Conservation (phyloP, 2,888 invertebrate species). For the Noctua comes region DNA sequence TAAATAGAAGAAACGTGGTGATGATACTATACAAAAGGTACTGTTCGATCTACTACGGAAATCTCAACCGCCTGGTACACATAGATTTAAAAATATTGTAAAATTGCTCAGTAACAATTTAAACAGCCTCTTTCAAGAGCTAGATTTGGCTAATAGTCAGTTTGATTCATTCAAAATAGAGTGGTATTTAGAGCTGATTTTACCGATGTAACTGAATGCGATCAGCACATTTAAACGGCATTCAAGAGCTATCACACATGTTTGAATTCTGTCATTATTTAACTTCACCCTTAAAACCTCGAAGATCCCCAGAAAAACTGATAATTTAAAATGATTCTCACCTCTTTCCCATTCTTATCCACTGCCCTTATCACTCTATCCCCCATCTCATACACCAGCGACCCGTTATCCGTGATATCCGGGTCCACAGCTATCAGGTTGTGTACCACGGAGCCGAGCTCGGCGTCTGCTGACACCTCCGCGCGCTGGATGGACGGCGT, state of each 20-base stretch:
- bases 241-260: not conserved
- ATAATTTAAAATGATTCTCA: slow-evolving; percentile 67
- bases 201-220: not conserved
- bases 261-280: not conserved
- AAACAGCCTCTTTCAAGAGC: not conserved
- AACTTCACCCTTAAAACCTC: not conserved
- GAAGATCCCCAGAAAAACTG: not conserved
- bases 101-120: not conserved
- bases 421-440: slow-evolving; percentile 94
- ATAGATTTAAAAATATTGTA: not conserved
- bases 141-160: not conserved
- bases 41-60: not conserved
- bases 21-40: no score
- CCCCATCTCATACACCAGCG: slow-evolving; percentile 91
- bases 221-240: not conserved
- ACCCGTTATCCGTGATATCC: slow-evolving; percentile 93
- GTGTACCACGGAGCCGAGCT: slow-evolving; percentile 93
- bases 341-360: slow-evolving; percentile 95
- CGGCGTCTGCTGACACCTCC: slow-evolving; percentile 95
- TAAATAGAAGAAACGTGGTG: no score
- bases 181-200: not conserved
- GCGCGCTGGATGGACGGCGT: slow-evolving; percentile 94
- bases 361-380: slow-evolving; percentile 94
- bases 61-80: not conserved
- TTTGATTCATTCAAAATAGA: not conserved